Evolutionary conservation across 2,113 vertebrate genomes (phyloP), one percentile per base, ranked within the genome.

Genomic region (Cheilinus undulatus): DNA sequence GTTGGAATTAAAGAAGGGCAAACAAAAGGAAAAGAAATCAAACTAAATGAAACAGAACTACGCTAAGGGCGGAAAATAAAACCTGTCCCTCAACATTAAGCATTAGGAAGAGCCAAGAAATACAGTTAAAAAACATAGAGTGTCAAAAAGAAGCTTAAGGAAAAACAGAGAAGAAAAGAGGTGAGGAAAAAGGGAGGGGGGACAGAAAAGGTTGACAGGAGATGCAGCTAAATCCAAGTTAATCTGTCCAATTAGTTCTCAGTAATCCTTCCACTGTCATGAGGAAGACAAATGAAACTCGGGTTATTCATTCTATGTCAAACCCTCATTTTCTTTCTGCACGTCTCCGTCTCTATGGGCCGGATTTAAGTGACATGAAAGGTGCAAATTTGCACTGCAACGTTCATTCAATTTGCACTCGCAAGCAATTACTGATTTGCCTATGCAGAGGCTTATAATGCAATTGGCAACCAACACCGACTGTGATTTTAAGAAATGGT

Each of bases 241-340:
- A 91, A 92, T 92, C 86, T 88, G 76, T 84, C 84, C 91, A 91
- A 90, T 92, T 92, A 90, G 85, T 90, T 86, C 80, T 73, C 62
- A 69, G 71, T 92, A 91, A 92, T 91, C 88, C 90, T 65, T 67
- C 72, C 64, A 80, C 86, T 89, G 86, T 86, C 88, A 89, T 40
- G 74, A 82, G 83, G 53, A 88, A 72, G 83, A 85, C 79, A 73
- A 84, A 85, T 78, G 77, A 85, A 74, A 83, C 82, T 65, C 32
- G 12, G 17, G 45, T 54, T 65, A 68, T 73, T 78, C 61, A 70
- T 67, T 77, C 76, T 48, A 42, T 73, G 53, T 69, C 48, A 5
- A 13, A n/a, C 14, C 27, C 42, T 49, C 61, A 50, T 60, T 63
- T 62, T 74, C 57, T 66, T 68, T 66, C 57, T 42, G 46, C 66